These are phyloP conservation scores for Poeciliopsis turrubarensis DNA, from an alignment of 2,113 vertebrate genomes.

Conservation along the genomic window DNA sequence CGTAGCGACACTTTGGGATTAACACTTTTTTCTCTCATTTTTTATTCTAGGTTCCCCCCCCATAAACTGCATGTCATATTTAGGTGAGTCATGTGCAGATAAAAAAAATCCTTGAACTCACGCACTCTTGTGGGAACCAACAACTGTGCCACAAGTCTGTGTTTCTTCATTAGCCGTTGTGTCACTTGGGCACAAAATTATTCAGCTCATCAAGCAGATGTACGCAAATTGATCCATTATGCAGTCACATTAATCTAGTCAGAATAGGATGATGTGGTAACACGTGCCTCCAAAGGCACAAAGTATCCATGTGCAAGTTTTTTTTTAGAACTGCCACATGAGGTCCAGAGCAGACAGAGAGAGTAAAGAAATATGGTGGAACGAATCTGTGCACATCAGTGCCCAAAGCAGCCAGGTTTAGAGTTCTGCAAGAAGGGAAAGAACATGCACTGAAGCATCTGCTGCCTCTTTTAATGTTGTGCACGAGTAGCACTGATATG, in stretches of 20 bases:
- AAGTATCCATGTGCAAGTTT: slow-evolving; percentile 17
- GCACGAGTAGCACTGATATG: slow-evolving; percentile 59
- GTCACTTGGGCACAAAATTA: slow-evolving; percentile 28
- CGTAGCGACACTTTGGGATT: slow-evolving; percentile 7
- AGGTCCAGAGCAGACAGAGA: neutral
- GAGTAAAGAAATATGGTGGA: neutral
- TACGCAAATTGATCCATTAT: slow-evolving; percentile 46
- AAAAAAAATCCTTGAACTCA: neutral
- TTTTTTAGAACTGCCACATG: slow-evolving; percentile 30
- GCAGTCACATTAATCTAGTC: slow-evolving; percentile 60
- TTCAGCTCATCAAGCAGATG: slow-evolving; percentile 44
- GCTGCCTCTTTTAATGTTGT: slow-evolving; percentile 44
- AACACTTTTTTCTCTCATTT: slow-evolving; percentile 16
- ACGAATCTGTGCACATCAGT: slow-evolving; percentile 6
- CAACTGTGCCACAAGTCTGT: neutral
- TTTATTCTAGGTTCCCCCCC: slow-evolving; percentile 4
- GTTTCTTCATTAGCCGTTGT: neutral
- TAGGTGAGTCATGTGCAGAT: neutral
- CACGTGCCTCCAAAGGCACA: slow-evolving; percentile 23
- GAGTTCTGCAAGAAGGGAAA: slow-evolving; percentile 13
- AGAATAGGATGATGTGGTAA: slow-evolving; percentile 32
- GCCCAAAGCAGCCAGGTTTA: slow-evolving; percentile 8
- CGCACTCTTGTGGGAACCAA: slow-evolving; percentile 3
- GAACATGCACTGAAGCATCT: slow-evolving; percentile 22
- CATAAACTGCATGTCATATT: slow-evolving; percentile 6